Conservation (phyloP, 2,113 vertebrate species). For the Etia nguti region DNA sequence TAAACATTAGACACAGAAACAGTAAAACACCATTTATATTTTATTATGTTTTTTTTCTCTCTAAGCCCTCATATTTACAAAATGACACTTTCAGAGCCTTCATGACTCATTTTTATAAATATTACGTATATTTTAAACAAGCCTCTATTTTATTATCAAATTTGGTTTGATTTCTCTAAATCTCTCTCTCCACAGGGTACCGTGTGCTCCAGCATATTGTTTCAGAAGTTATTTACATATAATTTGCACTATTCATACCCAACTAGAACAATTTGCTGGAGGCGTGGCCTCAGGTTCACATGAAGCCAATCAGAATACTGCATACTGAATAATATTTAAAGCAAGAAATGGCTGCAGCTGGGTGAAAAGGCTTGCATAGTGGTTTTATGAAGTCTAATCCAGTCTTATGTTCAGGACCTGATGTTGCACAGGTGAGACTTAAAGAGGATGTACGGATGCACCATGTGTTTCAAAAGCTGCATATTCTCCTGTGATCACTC, state of each 20-base stretch:
- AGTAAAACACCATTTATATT: rapidly evolving
- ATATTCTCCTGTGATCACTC: not conserved
- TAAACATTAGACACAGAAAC: not conserved
- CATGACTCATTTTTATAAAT: not conserved
- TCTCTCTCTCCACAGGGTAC: not conserved
- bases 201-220: not conserved
- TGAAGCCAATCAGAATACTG: not conserved
- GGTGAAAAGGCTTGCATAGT: not conserved
- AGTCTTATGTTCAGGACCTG: not conserved
- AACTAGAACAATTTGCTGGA: not conserved
- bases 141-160: not conserved
- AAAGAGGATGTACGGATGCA: not conserved
- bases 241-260: not conserved
- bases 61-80: not conserved
- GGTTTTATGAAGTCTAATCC: not conserved
- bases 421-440: not conserved
- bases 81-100: not conserved
- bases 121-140: not conserved
- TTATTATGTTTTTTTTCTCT: not conserved
- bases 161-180: not conserved
- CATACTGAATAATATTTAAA: not conserved
- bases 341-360: not conserved
- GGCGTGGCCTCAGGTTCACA: not conserved
- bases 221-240: not conserved
- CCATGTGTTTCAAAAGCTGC: not conserved